These are phyloP conservation scores for Dinothrombium tinctorium DNA, from an alignment of 1,140 invertebrate genomes.

Conservation along the genomic window DNA sequence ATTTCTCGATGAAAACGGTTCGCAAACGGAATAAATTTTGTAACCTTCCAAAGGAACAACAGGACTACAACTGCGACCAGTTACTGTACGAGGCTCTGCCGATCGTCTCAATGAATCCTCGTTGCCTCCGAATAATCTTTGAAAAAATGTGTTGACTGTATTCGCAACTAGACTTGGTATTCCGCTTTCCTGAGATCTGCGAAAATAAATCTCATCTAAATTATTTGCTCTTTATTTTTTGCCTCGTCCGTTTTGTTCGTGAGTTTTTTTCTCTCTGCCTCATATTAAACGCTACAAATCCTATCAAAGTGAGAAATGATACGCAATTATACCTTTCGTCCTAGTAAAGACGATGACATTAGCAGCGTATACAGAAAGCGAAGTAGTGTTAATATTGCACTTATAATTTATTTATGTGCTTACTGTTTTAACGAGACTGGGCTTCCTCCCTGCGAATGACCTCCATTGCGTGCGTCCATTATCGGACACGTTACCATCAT, in stretches of 20 bases:
- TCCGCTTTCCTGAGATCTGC: slow-evolving; percentile 15
- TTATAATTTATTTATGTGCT: slow-evolving; percentile 10
- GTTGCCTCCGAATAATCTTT: background rate
- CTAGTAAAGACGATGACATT: background rate
- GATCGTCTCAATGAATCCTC: too few relatives aligned
- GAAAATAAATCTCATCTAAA: background rate
- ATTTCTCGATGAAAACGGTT: too few relatives aligned
- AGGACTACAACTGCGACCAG: too few relatives aligned
- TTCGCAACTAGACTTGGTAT: slow-evolving; percentile 15
- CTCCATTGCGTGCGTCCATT: slow-evolving; percentile 64
- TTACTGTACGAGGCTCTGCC: too few relatives aligned
- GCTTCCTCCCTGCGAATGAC: slow-evolving; percentile 49
- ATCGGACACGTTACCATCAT: slow-evolving; percentile 89
- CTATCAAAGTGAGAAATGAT: background rate
- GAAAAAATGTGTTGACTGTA: background rate
- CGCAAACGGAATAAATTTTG: too few relatives aligned
- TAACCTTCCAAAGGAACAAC: too few relatives aligned
- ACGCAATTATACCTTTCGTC: background rate
- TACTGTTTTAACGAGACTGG: slow-evolving; percentile 95
- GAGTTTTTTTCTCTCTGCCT: background rate
- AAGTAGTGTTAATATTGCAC: background rate
- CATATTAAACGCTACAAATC: background rate
- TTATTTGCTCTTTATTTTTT: background rate
- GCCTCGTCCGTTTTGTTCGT: too few relatives aligned
- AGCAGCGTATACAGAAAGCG: background rate